A percentile compares a stretch with the other conserved stretches of the same genome.
Evolutionary conservation across 2,797 vertebrate genomes (phyloP).

Genomic region (Falco berigora): DNA sequence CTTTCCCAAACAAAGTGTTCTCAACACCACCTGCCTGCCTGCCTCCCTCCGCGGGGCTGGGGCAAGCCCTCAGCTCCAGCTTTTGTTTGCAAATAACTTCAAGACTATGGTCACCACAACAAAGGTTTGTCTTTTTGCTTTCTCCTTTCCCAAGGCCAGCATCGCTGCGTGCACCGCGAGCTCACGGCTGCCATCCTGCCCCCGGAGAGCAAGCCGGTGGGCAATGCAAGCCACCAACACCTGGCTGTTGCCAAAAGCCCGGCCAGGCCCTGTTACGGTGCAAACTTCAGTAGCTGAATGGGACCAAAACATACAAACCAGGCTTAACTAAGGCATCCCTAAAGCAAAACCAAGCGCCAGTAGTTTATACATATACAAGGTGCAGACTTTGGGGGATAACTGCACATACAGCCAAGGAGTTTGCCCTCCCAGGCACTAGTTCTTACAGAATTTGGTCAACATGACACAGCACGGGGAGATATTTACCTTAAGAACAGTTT

Average conservation of each 20-base stretch:
- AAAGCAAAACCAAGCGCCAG: not conserved
- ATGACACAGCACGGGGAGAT: not conserved
- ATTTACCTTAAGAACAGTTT: slow-evolving; percentile 1
- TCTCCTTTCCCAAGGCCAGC: not conserved
- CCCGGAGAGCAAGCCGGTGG: not conserved
- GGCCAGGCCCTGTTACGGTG: fast-evolving
- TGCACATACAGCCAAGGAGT: not conserved
- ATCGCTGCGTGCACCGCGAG: fast-evolving
- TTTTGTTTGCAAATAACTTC: not conserved
- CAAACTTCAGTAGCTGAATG: not conserved
- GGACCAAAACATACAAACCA: not conserved
- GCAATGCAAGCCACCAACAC: not conserved
- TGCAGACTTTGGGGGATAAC: not conserved
- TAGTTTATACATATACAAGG: not conserved
- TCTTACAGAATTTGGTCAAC: not conserved
- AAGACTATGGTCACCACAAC: not conserved
- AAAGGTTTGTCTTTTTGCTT: not conserved
- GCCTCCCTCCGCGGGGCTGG: not conserved
- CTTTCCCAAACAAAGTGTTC: slow-evolving; percentile 60
- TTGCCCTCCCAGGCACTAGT: not conserved
- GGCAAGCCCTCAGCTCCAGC: not conserved
- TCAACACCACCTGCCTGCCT: slow-evolving; percentile 45
- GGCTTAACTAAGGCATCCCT: not conserved
- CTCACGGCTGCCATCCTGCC: not conserved
- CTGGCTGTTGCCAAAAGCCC: fast-evolving